A percentile compares a stretch with the other conserved stretches of the same genome.
Conservation (phyloP, 1,140 invertebrate genomes). For the Drosophila bocki region DNA sequence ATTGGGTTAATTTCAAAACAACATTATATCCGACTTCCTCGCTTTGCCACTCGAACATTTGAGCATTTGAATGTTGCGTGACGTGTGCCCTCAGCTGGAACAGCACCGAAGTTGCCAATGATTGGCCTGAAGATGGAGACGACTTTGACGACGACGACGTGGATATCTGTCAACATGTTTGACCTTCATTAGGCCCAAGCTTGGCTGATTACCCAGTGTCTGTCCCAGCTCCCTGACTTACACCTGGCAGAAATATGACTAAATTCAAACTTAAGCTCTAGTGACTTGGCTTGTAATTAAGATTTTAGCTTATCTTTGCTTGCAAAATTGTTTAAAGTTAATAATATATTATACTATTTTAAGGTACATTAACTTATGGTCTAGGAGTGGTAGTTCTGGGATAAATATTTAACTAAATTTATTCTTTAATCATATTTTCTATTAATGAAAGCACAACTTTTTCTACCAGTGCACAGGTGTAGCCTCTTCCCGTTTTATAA, state of each 20-base stretch:
- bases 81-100: constrained; percentile 50
- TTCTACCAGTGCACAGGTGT: constrained; percentile 1
- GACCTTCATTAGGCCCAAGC: constrained; percentile 62
- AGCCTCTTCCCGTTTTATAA: constrained; percentile 31
- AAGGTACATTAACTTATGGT: too few species aligned
- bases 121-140: constrained; percentile 17
- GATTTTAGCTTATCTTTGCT: neutral
- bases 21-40: constrained; percentile 41
- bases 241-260: constrained; percentile 11
- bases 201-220: constrained; percentile 52
- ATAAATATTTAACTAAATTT: neutral
- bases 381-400: too few species aligned
- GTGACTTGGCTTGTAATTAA: neutral
- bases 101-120: constrained; percentile 24
- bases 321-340: neutral
- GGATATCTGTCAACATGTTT: constrained; percentile 60
- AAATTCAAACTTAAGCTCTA: neutral
- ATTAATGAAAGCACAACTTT: neutral
- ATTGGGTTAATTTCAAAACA: constrained; percentile 56
- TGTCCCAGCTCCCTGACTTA: constrained; percentile 9
- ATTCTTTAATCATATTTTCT: too few species aligned
- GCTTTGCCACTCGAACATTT: constrained; percentile 8
- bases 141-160: neutral
- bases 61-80: constrained; percentile 49
- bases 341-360: neutral